A percentile compares a stretch with the other conserved stretches of the same genome.
phyloP scores from a whole-genome alignment of 1,140 invertebrate species.

The Dryas iulia region DNA sequence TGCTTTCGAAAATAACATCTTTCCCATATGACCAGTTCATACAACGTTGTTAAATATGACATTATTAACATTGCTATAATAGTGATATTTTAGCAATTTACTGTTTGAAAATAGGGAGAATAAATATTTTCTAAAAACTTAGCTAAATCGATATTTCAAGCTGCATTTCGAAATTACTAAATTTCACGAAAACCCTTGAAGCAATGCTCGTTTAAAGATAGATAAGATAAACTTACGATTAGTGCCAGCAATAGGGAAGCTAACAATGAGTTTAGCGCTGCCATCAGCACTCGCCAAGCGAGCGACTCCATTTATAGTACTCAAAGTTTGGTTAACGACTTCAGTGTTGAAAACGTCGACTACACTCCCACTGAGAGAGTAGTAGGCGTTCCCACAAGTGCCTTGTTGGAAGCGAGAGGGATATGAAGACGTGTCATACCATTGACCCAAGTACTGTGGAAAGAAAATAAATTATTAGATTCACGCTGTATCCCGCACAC shows the following conservation, averaged over 20 bases:
- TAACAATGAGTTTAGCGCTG: conserved; percentile 51
- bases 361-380: conserved; percentile 23
- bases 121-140: too few relatives aligned
- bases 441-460: conserved; percentile 38
- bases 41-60: too few relatives aligned
- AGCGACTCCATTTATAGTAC: conserved; percentile 44
- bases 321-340: conserved; percentile 49
- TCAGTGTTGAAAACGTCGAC: conserved; percentile 55
- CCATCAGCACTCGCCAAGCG: conserved; percentile 35
- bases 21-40: too few relatives aligned
- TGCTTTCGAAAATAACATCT: too few relatives aligned
- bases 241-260: conserved; percentile 56
- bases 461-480: conserved; percentile 1
- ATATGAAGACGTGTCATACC: conserved; percentile 62
- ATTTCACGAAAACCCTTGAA: not conserved
- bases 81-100: too few relatives aligned
- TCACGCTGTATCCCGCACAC: too few relatives aligned
- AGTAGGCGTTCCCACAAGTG: conserved; percentile 50
- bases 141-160: too few relatives aligned
- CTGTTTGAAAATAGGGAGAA: too few relatives aligned
- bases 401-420: conserved; percentile 50
- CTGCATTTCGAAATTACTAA: too few relatives aligned
- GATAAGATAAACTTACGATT: conserved; percentile 48
- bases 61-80: too few relatives aligned
- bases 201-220: too few relatives aligned